Conservation (phyloP, 2,797 vertebrate species). For the Urophycis tenuis region DNA sequence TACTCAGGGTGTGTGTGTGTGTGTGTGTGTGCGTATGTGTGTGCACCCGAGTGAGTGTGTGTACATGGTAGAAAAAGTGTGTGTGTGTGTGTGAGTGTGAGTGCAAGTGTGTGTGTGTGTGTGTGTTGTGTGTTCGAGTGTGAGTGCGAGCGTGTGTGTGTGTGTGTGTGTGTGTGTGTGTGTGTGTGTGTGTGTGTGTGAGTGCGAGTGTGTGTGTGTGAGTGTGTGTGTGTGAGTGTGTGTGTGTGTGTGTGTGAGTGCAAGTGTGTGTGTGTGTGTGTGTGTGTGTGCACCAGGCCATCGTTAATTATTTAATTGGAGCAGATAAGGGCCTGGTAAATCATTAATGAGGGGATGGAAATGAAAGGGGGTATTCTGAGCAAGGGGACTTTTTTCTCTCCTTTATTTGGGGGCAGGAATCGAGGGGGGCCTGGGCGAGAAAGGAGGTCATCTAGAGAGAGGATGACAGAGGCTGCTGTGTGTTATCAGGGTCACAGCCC, state of each 20-base stretch:
- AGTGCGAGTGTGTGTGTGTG: not conserved
- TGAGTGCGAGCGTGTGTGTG: not conserved
- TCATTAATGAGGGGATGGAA: slow-evolving; percentile 43
- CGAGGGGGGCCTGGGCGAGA: not conserved
- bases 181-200: not conserved
- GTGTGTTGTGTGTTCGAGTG: not conserved
- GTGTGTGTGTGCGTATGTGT: not conserved
- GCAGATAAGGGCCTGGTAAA: slow-evolving; percentile 33
- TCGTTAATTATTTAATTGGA: slow-evolving; percentile 52
- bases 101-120: not conserved
- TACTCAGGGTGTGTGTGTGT: not conserved
- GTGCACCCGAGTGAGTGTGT: not conserved
- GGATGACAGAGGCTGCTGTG: slow-evolving; percentile 2
- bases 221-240: not conserved
- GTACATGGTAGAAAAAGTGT: slow-evolving; percentile 1
- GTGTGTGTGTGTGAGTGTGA: not conserved
- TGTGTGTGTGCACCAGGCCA: slow-evolving; percentile 6
- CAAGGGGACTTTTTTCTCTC: not conserved
- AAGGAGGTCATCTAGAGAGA: slow-evolving; percentile 30
- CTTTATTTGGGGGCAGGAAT: not conserved
- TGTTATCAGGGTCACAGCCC: slow-evolving; percentile 5
- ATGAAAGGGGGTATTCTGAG: slow-evolving; percentile 5
- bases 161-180: not conserved
- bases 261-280: too few relatives aligned
- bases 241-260: not conserved